Evolutionary conservation across 2,888 invertebrate genomes (phyloP).

Genomic region (Cheilosia vernalis): DNA sequence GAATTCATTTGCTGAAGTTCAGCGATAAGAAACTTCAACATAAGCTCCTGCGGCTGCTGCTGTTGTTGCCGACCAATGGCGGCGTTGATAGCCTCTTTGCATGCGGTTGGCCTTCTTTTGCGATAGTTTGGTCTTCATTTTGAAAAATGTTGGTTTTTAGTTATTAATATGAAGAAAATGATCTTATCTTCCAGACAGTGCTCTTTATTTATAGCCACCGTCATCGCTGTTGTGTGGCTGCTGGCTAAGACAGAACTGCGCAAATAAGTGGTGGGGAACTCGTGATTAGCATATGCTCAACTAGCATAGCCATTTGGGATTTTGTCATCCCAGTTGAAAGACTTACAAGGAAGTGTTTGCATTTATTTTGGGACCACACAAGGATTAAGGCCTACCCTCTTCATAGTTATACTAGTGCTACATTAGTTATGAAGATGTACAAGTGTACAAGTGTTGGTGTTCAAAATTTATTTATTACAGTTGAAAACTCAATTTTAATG

Average conservation of each 20-base stretch:
- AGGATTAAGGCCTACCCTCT: not conserved
- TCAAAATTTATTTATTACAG: slow-evolving; percentile 29
- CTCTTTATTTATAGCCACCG: slow-evolving; percentile 70
- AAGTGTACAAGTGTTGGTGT: too few species aligned
- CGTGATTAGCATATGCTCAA: slow-evolving; percentile 57
- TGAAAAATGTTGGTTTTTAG: slow-evolving; percentile 75
- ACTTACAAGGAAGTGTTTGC: not conserved
- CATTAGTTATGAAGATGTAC: too few species aligned
- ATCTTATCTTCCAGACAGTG: slow-evolving; percentile 65
- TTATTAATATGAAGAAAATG: slow-evolving; percentile 74
- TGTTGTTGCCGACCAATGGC: slow-evolving; percentile 41
- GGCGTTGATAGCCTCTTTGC: slow-evolving; percentile 58
- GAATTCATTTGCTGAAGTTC: slow-evolving; percentile 75
- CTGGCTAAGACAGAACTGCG: slow-evolving; percentile 6
- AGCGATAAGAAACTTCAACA: slow-evolving; percentile 64
- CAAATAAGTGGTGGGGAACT: slow-evolving; percentile 16
- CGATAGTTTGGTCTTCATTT: slow-evolving; percentile 67
- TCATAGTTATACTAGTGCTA: too few species aligned
- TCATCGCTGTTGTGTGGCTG: slow-evolving; percentile 24
- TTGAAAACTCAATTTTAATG: slow-evolving; percentile 56
- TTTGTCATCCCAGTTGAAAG: slow-evolving; percentile 15
- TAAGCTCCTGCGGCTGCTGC: slow-evolving; percentile 28
- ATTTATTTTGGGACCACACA: not conserved
- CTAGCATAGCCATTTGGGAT: slow-evolving; percentile 45
- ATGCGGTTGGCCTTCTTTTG: slow-evolving; percentile 31